phyloP scores from a whole-genome alignment of 2,888 invertebrate genomes.

The Lamellibrachia columna region DNA sequence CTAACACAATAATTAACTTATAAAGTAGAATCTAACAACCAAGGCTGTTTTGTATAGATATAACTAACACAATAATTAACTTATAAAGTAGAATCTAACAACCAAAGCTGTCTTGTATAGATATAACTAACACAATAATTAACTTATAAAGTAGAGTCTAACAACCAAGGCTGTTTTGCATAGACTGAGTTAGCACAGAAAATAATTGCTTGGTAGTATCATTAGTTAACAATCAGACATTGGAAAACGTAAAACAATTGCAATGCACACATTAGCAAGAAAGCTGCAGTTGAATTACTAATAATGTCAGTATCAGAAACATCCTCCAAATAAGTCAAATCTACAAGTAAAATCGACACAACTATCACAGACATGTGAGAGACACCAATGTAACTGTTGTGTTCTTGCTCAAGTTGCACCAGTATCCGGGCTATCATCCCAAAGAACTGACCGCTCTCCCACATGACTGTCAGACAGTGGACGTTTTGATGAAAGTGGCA shows the following conservation, averaged over 20 bases:
- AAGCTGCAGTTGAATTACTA: neutral
- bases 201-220: no score
- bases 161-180: neutral
- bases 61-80: no score
- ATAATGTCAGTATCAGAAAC: neutral
- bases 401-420: constrained; percentile 51
- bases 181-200: no score
- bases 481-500: constrained; percentile 56
- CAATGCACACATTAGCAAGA: neutral
- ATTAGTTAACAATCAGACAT: no score
- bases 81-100: neutral
- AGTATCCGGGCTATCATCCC: constrained; percentile 61
- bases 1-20: neutral
- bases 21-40: neutral
- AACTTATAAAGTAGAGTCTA: neutral
- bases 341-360: neutral
- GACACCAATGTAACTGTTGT: neutral
- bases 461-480: constrained; percentile 49
- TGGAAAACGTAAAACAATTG: neutral
- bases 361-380: neutral
- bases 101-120: neutral
- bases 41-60: neutral
- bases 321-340: neutral
- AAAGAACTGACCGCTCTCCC: constrained; percentile 59
- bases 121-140: no score